Evolutionary conservation across 2,797 vertebrate species (phyloP).

Genomic region (Phalanger gymnotis): DNA sequence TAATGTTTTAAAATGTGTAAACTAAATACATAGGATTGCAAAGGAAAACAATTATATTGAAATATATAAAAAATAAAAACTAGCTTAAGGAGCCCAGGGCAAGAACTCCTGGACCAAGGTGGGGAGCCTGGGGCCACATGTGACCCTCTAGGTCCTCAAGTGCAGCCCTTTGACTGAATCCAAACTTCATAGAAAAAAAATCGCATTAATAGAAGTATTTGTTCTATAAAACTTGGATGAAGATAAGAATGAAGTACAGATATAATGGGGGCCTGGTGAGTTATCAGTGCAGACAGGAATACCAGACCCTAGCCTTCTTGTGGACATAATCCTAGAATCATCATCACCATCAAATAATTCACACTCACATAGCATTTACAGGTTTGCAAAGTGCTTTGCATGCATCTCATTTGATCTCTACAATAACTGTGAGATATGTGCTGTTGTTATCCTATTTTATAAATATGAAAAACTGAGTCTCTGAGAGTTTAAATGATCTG

Average conservation of each 20-base stretch:
- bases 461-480: background rate
- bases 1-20: background rate
- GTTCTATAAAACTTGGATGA: too few species aligned
- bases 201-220: too few species aligned
- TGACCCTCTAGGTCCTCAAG: too few species aligned
- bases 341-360: background rate
- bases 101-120: background rate
- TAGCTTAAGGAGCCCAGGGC: background rate
- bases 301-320: background rate
- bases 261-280: background rate
- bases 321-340: background rate
- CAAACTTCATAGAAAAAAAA: too few species aligned
- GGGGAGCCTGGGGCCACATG: too few species aligned
- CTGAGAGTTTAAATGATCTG: background rate
- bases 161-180: too few species aligned
- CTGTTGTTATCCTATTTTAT: background rate
- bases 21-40: background rate
- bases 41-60: background rate
- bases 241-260: background rate
- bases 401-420: background rate
- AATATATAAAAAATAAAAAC: background rate
- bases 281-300: background rate
- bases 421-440: background rate
- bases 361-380: background rate
- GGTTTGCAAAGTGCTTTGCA: background rate